Conservation (phyloP, 2,113 vertebrate genomes). For the Rhinoptilus africanus region DNA sequence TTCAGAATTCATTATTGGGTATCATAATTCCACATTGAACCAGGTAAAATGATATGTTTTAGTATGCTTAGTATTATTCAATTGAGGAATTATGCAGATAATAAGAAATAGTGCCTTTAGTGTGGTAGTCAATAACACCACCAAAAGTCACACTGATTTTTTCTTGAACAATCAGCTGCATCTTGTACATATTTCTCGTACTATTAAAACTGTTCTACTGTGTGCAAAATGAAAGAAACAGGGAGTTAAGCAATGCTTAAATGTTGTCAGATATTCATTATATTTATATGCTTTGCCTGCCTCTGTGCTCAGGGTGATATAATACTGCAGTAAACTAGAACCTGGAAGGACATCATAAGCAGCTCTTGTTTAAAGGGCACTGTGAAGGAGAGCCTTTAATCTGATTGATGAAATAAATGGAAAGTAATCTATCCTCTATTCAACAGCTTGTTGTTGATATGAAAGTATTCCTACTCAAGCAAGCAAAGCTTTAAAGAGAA, state of each 20-base stretch:
- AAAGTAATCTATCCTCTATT: constrained; percentile 85
- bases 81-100: constrained; percentile 31
- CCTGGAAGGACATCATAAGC: constrained; percentile 82
- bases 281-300: constrained; percentile 72
- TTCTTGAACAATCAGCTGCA: constrained; percentile 29
- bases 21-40: neutral
- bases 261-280: constrained; percentile 74
- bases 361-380: constrained; percentile 86
- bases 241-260: constrained; percentile 70
- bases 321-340: constrained; percentile 81
- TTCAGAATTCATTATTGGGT: constrained; percentile 4
- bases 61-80: constrained; percentile 22
- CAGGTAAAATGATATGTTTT: neutral
- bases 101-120: constrained; percentile 33
- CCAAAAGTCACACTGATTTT: constrained; percentile 64
- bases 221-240: constrained; percentile 50
- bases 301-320: constrained; percentile 73
- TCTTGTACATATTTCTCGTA: neutral
- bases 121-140: constrained; percentile 53
- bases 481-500: constrained; percentile 84
- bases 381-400: constrained; percentile 87
- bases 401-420: constrained; percentile 88
- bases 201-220: neutral
- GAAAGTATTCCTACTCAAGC: constrained; percentile 82
- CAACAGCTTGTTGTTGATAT: constrained; percentile 85